These are phyloP conservation scores for Dimorphilus gyrociliatus DNA, from an alignment of 2,888 invertebrate genomes.

Conservation along the genomic window DNA sequence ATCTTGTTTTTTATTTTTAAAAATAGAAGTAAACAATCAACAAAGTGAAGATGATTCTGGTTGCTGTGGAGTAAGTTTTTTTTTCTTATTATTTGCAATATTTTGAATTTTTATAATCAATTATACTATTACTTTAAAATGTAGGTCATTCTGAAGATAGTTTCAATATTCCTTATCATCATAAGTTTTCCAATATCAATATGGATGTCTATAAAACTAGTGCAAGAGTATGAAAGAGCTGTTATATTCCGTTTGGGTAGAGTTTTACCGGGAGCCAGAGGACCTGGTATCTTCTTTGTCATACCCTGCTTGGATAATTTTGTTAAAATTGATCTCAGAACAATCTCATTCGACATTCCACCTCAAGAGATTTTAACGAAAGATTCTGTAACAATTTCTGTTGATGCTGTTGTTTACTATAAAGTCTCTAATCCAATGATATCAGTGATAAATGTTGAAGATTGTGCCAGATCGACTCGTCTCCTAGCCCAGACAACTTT, in stretches of 20 bases:
- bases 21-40: too few relatives aligned
- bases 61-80: too few relatives aligned
- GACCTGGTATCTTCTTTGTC: constrained; percentile 24
- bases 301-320: constrained; percentile 17
- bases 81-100: too few relatives aligned
- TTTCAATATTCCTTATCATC: too few relatives aligned
- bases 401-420: constrained; percentile 18
- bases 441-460: constrained; percentile 6
- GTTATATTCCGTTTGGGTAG: constrained; percentile 29
- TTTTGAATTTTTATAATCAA: too few relatives aligned
- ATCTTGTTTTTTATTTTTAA: too few relatives aligned
- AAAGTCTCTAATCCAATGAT: constrained; percentile 5
- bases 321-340: constrained; percentile 18
- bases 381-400: constrained; percentile 31
- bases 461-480: constrained; percentile 5
- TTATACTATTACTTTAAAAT: too few relatives aligned
- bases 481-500: constrained; percentile 7
- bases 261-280: constrained; percentile 14
- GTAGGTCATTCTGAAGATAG: too few relatives aligned
- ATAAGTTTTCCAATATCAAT: too few relatives aligned
- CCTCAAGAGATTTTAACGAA: constrained; percentile 27
- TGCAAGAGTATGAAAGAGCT: constrained; percentile 31
- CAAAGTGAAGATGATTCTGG: too few relatives aligned
- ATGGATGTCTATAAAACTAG: too few relatives aligned
- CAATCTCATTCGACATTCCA: constrained; percentile 32